Percentiles rank a stretch among this genome's conserved stretches.
Evolutionary conservation across 2,797 vertebrate species (phyloP).

Genomic region (Etheostoma nigrum): DNA sequence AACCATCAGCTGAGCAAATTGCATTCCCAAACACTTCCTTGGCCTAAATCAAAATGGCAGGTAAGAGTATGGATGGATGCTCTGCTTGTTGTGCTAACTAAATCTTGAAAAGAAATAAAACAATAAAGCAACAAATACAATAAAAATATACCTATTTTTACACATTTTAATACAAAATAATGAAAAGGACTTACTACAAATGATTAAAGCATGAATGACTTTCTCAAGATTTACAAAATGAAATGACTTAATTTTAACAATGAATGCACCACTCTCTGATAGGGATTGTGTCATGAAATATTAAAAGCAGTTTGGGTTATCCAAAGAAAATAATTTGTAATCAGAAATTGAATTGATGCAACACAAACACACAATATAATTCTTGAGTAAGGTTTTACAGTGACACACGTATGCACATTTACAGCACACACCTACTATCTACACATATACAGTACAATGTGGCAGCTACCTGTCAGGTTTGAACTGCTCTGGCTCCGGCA

Average conservation of each 20-base stretch:
- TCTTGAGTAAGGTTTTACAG: not conserved
- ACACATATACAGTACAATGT: not conserved
- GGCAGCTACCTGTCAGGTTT: slow-evolving; percentile 82
- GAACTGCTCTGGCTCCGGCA: slow-evolving; percentile 80
- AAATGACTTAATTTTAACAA: not conserved
- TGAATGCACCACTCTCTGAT: not conserved
- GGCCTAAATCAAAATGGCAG: slow-evolving; percentile 87
- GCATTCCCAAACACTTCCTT: slow-evolving; percentile 85
- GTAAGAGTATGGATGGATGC: slow-evolving; percentile 76
- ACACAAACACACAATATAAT: no score
- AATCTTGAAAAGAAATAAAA: slow-evolving; percentile 76
- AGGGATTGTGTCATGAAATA: not conserved
- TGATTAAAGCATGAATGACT: not conserved
- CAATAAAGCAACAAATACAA: not conserved
- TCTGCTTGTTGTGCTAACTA: slow-evolving; percentile 83
- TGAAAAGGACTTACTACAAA: not conserved
- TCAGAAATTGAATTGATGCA: not conserved
- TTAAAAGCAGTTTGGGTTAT: not conserved
- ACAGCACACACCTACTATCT: no score
- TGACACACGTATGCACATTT: no score
- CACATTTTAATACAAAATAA: not conserved
- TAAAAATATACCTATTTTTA: not conserved
- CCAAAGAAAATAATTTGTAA: not conserved
- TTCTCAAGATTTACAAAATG: no score
- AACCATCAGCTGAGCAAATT: slow-evolving; percentile 80